phyloP scores from a whole-genome alignment of 2,797 vertebrate species.

The Bovichtus variegatus region DNA sequence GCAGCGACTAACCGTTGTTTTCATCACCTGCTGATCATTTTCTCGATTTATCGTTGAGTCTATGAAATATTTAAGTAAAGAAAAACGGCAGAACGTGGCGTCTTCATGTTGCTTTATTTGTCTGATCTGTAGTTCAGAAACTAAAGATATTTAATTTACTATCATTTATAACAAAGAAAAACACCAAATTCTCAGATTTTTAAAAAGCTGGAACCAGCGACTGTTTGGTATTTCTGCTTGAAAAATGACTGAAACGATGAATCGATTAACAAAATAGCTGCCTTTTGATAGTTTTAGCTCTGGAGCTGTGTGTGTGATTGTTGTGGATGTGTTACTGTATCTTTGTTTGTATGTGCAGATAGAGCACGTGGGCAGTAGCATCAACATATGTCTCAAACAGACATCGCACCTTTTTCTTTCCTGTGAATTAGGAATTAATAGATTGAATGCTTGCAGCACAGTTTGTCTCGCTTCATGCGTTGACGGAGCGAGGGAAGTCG shows the following conservation, averaged over 20 bases:
- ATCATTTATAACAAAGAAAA: neutral
- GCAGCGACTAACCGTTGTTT: neutral
- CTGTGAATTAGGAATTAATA: slow-evolving; percentile 42
- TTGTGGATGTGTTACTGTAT: slow-evolving; percentile 16
- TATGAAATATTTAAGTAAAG: neutral
- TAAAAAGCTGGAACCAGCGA: neutral
- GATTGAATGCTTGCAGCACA: slow-evolving; percentile 16
- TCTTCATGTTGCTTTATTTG: neutral
- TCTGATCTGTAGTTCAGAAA: neutral
- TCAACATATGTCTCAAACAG: slow-evolving; percentile 41
- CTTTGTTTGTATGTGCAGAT: slow-evolving; percentile 31
- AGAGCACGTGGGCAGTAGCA: slow-evolving; percentile 16
- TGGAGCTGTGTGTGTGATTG: too few relatives aligned
- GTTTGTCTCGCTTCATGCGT: slow-evolving; percentile 37
- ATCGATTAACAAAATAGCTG: neutral
- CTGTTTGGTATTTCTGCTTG: neutral
- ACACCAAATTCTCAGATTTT: neutral
- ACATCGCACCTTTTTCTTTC: slow-evolving; percentile 37
- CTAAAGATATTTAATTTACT: neutral
- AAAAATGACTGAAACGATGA: neutral
- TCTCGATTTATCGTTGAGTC: neutral
- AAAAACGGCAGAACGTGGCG: neutral
- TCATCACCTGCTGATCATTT: neutral
- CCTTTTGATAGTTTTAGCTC: neutral
- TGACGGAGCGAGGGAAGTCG: slow-evolving; percentile 39